These are phyloP conservation scores for Rhynchonycteris naso DNA, from an alignment of 2,797 vertebrate species.

Conservation along the genomic window DNA sequence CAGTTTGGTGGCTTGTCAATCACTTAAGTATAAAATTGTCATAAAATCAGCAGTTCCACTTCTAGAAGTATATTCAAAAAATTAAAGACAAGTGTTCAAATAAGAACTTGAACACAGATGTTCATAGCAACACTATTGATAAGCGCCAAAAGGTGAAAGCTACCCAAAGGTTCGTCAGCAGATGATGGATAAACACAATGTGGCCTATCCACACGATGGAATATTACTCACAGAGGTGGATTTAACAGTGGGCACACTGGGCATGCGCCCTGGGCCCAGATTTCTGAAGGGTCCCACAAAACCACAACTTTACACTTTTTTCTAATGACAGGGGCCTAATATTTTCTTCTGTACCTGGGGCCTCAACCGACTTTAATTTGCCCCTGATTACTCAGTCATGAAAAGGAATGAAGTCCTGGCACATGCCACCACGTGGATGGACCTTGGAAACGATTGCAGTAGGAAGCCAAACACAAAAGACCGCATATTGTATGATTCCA, in stretches of 20 bases:
- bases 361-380: no score
- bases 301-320: no score
- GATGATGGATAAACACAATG: rapidly evolving
- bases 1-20: rapidly evolving
- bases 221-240: not conserved
- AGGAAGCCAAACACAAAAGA: not conserved
- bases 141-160: not conserved
- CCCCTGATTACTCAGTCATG: no score
- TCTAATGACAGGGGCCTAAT: no score
- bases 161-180: rapidly evolving
- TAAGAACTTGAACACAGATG: no score
- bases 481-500: rapidly evolving
- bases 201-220: rapidly evolving
- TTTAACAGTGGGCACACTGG: no score
- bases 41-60: not conserved
- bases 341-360: no score
- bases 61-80: not conserved
- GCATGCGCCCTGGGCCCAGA: no score
- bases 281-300: no score
- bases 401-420: not conserved
- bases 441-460: rapidly evolving
- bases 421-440: rapidly evolving
- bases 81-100: not conserved
- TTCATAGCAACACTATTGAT: rapidly evolving
- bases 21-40: no score